Percentiles rank a stretch among this genome's conserved stretches.
These are phyloP conservation scores for Nothobranchius furzeri DNA, from an alignment of 2,113 vertebrate species.

Conservation along the genomic window DNA sequence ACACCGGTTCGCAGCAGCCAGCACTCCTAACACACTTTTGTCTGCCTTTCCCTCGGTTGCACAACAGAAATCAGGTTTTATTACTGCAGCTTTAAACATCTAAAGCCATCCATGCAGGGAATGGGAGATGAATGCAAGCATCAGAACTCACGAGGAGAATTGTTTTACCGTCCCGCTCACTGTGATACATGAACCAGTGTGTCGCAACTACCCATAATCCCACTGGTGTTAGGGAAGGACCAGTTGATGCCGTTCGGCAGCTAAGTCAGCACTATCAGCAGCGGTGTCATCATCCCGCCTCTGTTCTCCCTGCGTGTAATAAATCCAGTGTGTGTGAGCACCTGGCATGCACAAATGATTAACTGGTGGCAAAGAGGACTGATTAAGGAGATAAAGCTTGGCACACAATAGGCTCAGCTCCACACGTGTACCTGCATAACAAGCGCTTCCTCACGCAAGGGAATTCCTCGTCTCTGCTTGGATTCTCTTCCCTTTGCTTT, in stretches of 20 bases:
- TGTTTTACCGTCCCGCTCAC: conserved; percentile 13
- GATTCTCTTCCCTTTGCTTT: conserved; percentile 9
- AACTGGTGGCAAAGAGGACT: conserved; percentile 69
- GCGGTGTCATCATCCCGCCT: conserved; percentile 51
- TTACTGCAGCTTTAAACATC: neutral
- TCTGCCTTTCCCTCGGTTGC: conserved; percentile 12
- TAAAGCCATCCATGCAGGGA: neutral
- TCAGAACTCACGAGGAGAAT: neutral
- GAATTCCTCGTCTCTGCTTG: conserved; percentile 32
- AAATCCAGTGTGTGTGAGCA: conserved; percentile 60
- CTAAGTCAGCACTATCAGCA: conserved; percentile 50
- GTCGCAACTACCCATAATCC: conserved; percentile 29
- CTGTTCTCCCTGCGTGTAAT: conserved; percentile 62
- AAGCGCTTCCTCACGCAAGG: conserved; percentile 62
- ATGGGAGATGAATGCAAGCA: neutral
- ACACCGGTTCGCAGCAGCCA: conserved; percentile 32
- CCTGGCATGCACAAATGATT: conserved; percentile 72
- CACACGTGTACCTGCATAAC: conserved; percentile 61
- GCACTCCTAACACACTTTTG: conserved; percentile 5
- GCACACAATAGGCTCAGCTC: conserved; percentile 58
- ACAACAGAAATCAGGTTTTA: conserved; percentile 16
- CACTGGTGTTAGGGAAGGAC: conserved; percentile 12
- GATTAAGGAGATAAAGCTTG: conserved; percentile 75
- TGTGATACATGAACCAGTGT: conserved; percentile 37
- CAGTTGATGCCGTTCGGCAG: conserved; percentile 30